Base-by-base conservation (phyloP, 2,113 vertebrate species). In the Neogale vison region DNA sequence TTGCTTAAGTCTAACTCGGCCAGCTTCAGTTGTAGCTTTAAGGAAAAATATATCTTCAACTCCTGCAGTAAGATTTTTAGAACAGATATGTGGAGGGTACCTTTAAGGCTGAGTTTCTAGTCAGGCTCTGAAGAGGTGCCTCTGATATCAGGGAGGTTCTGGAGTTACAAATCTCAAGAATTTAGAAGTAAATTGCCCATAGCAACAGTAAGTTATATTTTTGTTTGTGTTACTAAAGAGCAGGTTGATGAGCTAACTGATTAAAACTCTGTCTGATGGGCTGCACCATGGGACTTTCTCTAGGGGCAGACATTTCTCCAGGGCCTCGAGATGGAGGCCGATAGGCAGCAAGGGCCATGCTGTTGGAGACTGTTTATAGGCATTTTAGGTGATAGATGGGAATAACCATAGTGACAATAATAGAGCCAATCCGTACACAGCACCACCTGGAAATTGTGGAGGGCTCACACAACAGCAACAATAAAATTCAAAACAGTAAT, bases 361-460 rank as follows among this genome's bases (percentile, higher is more conserved):
- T 23, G 63, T 93, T 47, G 88, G 92, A 96, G 72, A 92, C 47
- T 72, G 69, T 96, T 95, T 31, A 6, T 91, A 94, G 97, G 90
- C 65, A 86, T 72, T 94, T 97, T 55, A 72, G 87, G 63, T 94
- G 69, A 77, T 14, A 86, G 93, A 31, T 0, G 0, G 52, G 20
- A 90, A 74, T 57, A 76, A 97, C 74, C 50, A 61, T 72, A 83
- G 39, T 92, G 96, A 47, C 77, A 61, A 39, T 52, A 93, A 95
- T 87, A 82, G 59, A 92, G 65, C 91, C 93, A 96, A 61, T 77
- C 59, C 36, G 50, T 6, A 61, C 39, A 95, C 31, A 85, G 63
- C 31, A 10, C n/a, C 72, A 93, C 4, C 18, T 81, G 82, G 74
- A 93, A 97, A 96, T 61, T 88, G 97, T 6, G 81, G 87, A 98